Base-by-base conservation (phyloP, 2,797 vertebrate species). In the Pseudochirops cupreus region DNA sequence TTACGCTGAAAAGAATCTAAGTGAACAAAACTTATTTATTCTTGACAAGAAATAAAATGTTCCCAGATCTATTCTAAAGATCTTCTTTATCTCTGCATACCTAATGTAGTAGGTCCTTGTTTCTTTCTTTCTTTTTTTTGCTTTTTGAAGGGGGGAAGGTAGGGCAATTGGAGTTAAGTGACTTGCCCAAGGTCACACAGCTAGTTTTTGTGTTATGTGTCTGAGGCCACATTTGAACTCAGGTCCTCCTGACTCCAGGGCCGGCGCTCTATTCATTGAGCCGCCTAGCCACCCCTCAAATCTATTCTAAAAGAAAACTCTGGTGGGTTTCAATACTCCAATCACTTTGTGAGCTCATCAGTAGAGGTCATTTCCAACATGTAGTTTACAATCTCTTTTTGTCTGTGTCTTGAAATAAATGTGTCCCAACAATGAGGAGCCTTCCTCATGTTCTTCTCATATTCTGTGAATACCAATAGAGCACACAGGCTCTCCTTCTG, bases 341-440 rank as follows among this genome's bases (percentile, higher is more conserved):
- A 91, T 82, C 39, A 50, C 39, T 57, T 33, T 39, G 4, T 52
- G 67, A 31, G 39, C n/a, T 53, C 62, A 87, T 92, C n/a, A 56
- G 55, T 26, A 87, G 46, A 24, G 9, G 39, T 46, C 39, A 87
- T 87, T 11, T 89, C 57, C 52, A 92, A 54, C 24, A 74, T 52
- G 18, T 56, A 33, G 14, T 7, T 91, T 94, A 57, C 56, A 91
- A 92, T 96, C 92, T 7, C 74, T 87, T 74, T 74, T 74, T 74
- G 62, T 74, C 1, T 5, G 4, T 50, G 10, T 87, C 39, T 39
- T 87, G 18, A 13, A 46, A 87, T 87, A 87, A 87, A 87, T 50
- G 9, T 87, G 74, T 21, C 39, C 21, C 39, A 87, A 87, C 21
- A 87, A 87, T 26, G 39, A 87, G 39, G 9, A 9, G 21, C 24